Evolutionary conservation across 2,797 vertebrate species (phyloP).

Genomic region (Peromyscus melanophrys): DNA sequence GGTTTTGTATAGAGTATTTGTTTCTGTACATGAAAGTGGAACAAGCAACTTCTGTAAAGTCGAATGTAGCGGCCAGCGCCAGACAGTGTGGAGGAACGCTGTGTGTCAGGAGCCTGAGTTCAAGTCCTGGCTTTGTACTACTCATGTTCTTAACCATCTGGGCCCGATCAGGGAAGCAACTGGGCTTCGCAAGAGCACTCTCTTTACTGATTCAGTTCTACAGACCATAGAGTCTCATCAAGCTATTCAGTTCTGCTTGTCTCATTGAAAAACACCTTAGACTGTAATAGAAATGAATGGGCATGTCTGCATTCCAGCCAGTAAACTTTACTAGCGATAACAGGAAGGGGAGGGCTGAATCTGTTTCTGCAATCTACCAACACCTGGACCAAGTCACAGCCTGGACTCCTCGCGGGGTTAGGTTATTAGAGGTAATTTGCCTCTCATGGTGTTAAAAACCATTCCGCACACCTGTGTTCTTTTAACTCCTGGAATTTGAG

Average conservation of each 20-base stretch:
- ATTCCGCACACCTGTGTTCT: neutral
- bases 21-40: neutral
- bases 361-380: neutral
- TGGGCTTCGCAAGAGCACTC: neutral
- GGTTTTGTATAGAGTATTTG: neutral
- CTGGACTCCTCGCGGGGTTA: too few species aligned
- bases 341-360: neutral
- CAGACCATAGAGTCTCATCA: neutral
- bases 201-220: neutral
- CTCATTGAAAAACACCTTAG: neutral
- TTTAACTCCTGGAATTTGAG: neutral
- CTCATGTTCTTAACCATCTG: neutral
- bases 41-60: neutral
- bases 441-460: neutral
- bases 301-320: neutral
- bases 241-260: too few species aligned
- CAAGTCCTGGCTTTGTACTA: neutral
- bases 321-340: neutral
- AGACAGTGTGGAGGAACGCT: neutral
- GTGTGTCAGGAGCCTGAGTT: neutral
- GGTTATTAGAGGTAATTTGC: neutral
- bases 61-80: neutral
- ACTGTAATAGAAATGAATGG: neutral
- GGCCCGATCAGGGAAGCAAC: neutral
- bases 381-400: neutral